These are phyloP conservation scores for Drosophila prosaltans DNA, from an alignment of 1,140 invertebrate genomes.

Conservation along the genomic window DNA sequence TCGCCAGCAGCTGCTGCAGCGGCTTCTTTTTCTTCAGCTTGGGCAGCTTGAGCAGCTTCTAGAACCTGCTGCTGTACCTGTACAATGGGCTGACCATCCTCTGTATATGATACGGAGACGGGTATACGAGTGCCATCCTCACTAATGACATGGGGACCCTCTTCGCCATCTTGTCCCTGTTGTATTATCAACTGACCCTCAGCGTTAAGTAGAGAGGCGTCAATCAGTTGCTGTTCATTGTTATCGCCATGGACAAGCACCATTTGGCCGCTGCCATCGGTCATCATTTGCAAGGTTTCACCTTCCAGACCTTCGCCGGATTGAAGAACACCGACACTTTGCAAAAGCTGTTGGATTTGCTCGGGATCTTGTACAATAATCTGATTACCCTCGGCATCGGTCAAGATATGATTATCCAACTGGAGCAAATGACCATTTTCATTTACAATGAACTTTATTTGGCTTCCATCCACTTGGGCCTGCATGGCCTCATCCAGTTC, in stretches of 20 bases:
- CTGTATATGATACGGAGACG: conserved; percentile 80
- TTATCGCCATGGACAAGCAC: conserved; percentile 82
- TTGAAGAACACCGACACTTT: conserved; percentile 81
- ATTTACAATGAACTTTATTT: conserved; percentile 83
- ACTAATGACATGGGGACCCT: conserved; percentile 79
- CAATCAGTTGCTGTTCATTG: conserved; percentile 82
- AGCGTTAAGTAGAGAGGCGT: conserved; percentile 78
- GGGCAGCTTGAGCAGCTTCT: conserved; percentile 54
- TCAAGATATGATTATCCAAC: conserved; percentile 82
- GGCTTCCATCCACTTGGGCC: conserved; percentile 76
- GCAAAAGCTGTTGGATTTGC: conserved; percentile 82
- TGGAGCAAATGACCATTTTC: conserved; percentile 82
- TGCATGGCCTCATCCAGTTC: conserved; percentile 82
- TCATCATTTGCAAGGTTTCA: conserved; percentile 83
- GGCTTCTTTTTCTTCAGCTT: conserved; percentile 52
- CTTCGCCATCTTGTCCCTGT: conserved; percentile 78
- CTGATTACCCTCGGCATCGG: conserved; percentile 82
- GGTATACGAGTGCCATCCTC: conserved; percentile 82
- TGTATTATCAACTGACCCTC: conserved; percentile 82
- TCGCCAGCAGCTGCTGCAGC: conserved; percentile 33
- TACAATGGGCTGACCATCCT: conserved; percentile 78
- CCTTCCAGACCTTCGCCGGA: conserved; percentile 80
- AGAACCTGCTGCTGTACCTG: conserved; percentile 77
- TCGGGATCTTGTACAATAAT: conserved; percentile 82
- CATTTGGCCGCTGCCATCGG: conserved; percentile 81